Evolutionary conservation across 2,113 vertebrate species (phyloP).

Genomic region (Cheilinus undulatus): DNA sequence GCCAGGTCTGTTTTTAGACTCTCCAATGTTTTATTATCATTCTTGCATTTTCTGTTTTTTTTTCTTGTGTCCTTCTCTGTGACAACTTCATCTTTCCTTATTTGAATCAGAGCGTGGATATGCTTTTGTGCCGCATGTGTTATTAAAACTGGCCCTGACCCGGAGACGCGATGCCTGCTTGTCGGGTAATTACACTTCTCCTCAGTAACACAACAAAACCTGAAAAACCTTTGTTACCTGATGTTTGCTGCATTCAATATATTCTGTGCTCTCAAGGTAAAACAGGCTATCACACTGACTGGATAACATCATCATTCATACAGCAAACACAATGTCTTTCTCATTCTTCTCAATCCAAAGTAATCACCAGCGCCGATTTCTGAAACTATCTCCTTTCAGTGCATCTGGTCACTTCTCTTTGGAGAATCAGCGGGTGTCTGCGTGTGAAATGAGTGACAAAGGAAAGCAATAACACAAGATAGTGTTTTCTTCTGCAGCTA

Average conservation of each 20-base stretch:
- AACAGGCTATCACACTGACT: neutral
- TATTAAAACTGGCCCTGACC: conserved; percentile 16
- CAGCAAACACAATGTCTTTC: neutral
- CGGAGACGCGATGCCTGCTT: conserved; percentile 1
- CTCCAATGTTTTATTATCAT: neutral
- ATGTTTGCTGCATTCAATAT: neutral
- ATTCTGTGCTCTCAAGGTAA: neutral
- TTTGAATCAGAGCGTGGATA: neutral
- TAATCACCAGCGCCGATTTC: conserved; percentile 4
- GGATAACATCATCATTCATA: conserved; percentile 1
- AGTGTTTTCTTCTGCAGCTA: conserved; percentile 23
- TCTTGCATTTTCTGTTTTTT: neutral
- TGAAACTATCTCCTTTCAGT: conserved; percentile 2
- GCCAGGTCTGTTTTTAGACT: neutral
- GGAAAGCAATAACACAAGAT: conserved; percentile 43
- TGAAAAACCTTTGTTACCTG: neutral
- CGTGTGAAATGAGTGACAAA: conserved; percentile 55
- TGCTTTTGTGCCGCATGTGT: conserved; percentile 10
- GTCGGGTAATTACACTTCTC: conserved; percentile 6
- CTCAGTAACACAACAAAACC: conserved; percentile 13
- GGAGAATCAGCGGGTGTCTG: neutral
- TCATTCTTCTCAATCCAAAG: neutral
- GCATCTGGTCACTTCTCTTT: conserved; percentile 13
- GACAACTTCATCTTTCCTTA: conserved; percentile 13
- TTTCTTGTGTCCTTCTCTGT: neutral